A percentile compares a stretch with the other conserved stretches of the same genome.
Conservation (phyloP, 2,888 invertebrate species). For the Tachina grossa region DNA sequence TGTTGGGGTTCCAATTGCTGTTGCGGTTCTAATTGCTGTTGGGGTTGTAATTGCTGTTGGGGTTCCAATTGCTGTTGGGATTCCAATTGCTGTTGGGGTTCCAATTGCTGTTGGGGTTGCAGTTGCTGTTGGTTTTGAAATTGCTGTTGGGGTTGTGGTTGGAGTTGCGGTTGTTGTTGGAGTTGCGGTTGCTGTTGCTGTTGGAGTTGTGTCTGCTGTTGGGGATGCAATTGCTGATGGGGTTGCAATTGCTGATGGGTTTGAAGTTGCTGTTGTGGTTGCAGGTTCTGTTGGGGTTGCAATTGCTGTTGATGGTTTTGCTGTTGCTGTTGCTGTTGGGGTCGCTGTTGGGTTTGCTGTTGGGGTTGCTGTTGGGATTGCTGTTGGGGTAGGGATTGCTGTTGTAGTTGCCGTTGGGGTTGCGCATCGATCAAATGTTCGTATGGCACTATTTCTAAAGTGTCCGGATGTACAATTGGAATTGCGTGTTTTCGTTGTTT, state of each 20-base stretch:
- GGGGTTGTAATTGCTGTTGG: too few relatives aligned
- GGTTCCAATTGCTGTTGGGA: too few relatives aligned
- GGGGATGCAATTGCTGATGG: too few relatives aligned
- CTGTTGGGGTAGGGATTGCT: not conserved
- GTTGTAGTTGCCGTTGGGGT: slow-evolving; percentile 46
- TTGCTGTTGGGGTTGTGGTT: slow-evolving; percentile 37
- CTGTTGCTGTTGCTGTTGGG: not conserved
- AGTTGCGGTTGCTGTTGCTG: not conserved
- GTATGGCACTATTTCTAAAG: slow-evolving; percentile 77
- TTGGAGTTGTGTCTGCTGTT: not conserved
- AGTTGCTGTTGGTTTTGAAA: not conserved
- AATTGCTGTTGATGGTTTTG: too few relatives aligned
- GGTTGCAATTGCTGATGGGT: slow-evolving; percentile 25
- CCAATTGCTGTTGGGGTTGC: not conserved
- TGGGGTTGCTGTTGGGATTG: slow-evolving; percentile 1
- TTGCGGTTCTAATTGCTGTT: too few relatives aligned
- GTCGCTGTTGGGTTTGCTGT: slow-evolving; percentile 10
- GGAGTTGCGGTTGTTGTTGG: too few relatives aligned
- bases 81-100: too few relatives aligned
- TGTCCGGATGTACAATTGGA: slow-evolving; percentile 80
- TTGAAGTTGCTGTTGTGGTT: too few relatives aligned
- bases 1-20: too few relatives aligned
- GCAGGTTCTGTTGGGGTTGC: too few relatives aligned
- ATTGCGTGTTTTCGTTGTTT: slow-evolving; percentile 79
- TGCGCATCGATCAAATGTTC: slow-evolving; percentile 71